Percentiles rank a stretch among this genome's conserved stretches.
phyloP scores from a whole-genome alignment of 2,888 invertebrate species.

The Ophioninae sp. region DNA sequence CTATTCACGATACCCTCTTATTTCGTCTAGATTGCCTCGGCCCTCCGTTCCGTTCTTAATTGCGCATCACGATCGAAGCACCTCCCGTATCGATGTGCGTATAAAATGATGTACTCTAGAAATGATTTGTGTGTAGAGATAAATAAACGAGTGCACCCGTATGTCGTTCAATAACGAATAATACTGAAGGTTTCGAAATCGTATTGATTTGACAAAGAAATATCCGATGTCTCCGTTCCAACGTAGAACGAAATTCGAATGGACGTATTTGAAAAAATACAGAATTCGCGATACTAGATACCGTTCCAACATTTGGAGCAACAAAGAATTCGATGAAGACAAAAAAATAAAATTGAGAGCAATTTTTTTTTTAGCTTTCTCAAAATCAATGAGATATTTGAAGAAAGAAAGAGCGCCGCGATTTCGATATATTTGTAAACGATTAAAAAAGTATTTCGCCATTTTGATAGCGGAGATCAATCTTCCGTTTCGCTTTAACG shows the following conservation, averaged over 20 bases:
- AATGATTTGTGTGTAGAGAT: not conserved
- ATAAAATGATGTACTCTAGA: not conserved
- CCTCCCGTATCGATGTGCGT: not conserved
- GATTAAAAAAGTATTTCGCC: not conserved
- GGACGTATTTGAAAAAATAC: not conserved
- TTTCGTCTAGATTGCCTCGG: not conserved
- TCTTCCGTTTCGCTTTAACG: not conserved
- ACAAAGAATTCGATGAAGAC: not conserved
- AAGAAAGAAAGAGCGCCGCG: not conserved
- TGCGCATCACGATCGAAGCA: conserved; percentile 28
- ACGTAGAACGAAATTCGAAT: not conserved
- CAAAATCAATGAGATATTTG: not conserved
- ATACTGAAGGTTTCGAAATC: not conserved
- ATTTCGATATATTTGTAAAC: not conserved
- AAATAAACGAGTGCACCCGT: too few relatives aligned
- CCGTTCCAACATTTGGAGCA: not conserved
- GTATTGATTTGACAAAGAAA: not conserved
- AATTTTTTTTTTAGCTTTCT: not conserved
- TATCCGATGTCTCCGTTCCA: not conserved
- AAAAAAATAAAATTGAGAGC: not conserved
- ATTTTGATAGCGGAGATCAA: not conserved
- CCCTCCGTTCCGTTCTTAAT: not conserved
- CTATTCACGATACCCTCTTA: conserved; percentile 45
- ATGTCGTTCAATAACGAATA: not conserved
- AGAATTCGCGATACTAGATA: not conserved